Percentiles rank a stretch among this genome's conserved stretches.
Evolutionary conservation across 2,797 vertebrate species (phyloP).

Genomic region (Spondyliosoma cantharus): DNA sequence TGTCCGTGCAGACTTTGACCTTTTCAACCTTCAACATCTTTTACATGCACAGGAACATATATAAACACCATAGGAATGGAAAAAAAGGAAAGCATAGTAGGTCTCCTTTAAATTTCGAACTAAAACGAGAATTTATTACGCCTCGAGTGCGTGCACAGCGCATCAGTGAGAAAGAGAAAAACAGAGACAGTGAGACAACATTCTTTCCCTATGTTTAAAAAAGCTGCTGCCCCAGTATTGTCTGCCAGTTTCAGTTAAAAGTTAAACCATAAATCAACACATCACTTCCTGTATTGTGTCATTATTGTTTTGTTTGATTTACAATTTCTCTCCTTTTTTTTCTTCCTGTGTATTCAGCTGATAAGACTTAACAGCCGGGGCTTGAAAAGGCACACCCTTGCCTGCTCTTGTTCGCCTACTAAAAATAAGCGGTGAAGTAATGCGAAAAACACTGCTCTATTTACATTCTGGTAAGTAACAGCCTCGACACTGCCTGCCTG

Average conservation of each 20-base stretch:
- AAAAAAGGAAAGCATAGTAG: too few relatives aligned
- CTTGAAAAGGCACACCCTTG: slow-evolving; percentile 74
- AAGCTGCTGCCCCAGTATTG: slow-evolving; percentile 49
- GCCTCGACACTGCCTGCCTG: slow-evolving; percentile 62
- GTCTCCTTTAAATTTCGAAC: background rate
- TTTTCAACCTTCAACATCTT: too few relatives aligned
- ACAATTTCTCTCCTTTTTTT: slow-evolving; percentile 62
- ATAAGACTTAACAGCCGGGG: slow-evolving; percentile 72
- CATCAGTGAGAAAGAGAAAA: slow-evolving; percentile 41
- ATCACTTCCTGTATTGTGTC: slow-evolving; percentile 70
- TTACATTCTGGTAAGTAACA: slow-evolving; percentile 82
- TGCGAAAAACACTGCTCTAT: slow-evolving; percentile 83
- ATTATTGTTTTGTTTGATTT: slow-evolving; percentile 74
- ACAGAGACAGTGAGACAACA: slow-evolving; percentile 43
- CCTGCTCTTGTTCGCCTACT: slow-evolving; percentile 81
- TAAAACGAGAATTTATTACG: slow-evolving; percentile 18
- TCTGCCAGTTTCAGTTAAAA: slow-evolving; percentile 66
- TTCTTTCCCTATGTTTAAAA: slow-evolving; percentile 60
- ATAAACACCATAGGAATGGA: too few relatives aligned
- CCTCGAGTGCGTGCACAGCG: slow-evolving; percentile 12
- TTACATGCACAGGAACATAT: too few relatives aligned
- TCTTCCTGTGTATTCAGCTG: slow-evolving; percentile 72
- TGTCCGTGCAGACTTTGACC: too few relatives aligned
- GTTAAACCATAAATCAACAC: slow-evolving; percentile 68
- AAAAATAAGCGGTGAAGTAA: slow-evolving; percentile 86